Evolutionary conservation across 2,888 invertebrate species (phyloP).

Genomic region (Xestia ashworthii): DNA sequence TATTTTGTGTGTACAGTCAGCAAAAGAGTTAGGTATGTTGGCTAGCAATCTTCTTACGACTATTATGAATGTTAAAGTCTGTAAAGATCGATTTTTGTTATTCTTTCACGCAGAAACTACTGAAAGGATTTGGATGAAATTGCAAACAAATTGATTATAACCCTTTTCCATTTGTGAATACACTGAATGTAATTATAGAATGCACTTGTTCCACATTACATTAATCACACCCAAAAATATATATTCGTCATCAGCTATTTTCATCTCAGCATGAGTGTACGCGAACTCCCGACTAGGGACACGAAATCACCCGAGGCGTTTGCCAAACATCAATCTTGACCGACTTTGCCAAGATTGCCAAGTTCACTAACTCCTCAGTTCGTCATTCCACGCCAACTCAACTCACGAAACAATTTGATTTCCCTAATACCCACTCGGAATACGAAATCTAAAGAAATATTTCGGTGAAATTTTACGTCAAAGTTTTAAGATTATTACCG

Average conservation of each 20-base stretch:
- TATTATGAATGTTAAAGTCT: no score
- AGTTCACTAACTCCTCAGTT: constrained; percentile 73
- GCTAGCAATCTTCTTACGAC: no score
- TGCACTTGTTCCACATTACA: neutral
- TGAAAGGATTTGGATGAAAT: no score
- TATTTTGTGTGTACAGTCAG: no score
- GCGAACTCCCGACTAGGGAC: constrained; percentile 45
- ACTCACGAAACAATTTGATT: constrained; percentile 75
- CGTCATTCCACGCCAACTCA: constrained; percentile 71
- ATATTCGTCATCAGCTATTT: constrained; percentile 3
- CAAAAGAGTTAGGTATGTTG: no score
- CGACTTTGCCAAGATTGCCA: constrained; percentile 69
- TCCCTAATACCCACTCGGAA: constrained; percentile 70
- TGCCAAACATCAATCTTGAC: constrained; percentile 73
- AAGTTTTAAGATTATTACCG: constrained; percentile 62
- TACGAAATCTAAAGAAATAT: constrained; percentile 69
- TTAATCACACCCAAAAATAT: neutral
- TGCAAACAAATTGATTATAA: no score
- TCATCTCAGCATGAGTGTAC: constrained; percentile 56
- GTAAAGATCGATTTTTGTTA: no score
- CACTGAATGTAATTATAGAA: neutral
- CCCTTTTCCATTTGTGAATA: no score
- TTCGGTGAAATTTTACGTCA: constrained; percentile 48
- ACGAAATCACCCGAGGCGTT: constrained; percentile 65
- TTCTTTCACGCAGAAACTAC: no score